Evolutionary conservation across 1,140 invertebrate genomes (phyloP).

Genomic region (Portunus trituberculatus): DNA sequence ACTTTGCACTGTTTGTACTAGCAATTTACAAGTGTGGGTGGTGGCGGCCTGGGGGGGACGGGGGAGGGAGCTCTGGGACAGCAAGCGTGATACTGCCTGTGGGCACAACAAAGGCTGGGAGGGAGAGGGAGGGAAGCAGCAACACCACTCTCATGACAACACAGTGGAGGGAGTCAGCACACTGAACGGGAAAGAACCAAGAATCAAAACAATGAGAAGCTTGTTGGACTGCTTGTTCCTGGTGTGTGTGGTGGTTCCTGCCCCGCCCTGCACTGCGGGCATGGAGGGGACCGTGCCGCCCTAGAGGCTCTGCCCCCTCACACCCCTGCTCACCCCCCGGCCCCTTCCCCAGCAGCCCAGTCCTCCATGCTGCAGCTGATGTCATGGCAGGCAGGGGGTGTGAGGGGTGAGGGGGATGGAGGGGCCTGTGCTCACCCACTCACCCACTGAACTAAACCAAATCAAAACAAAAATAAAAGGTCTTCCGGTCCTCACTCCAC

Average conservation of each 20-base stretch:
- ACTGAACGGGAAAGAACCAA: neutral
- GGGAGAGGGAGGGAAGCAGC: neutral
- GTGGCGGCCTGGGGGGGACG: neutral
- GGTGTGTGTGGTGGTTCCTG: slow-evolving; percentile 47
- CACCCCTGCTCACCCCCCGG: slow-evolving; percentile 1
- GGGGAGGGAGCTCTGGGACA: neutral
- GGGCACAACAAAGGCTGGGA: neutral
- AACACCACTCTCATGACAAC: neutral
- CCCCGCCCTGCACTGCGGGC: slow-evolving; percentile 64
- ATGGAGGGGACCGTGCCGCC: neutral
- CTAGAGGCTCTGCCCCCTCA: neutral
- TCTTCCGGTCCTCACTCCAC: too few relatives aligned
- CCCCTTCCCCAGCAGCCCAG: neutral
- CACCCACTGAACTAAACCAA: neutral
- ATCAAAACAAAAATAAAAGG: neutral
- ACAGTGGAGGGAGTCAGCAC: slow-evolving; percentile 36
- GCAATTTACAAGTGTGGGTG: neutral
- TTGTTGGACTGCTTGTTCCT: slow-evolving; percentile 58
- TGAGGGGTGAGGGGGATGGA: neutral
- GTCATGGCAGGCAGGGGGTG: slow-evolving; percentile 24
- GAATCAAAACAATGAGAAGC: neutral
- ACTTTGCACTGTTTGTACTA: neutral
- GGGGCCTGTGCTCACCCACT: neutral
- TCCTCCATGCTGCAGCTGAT: slow-evolving; percentile 36
- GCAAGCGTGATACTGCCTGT: neutral